These are phyloP conservation scores for Hymenopus coronatus DNA, from an alignment of 2,888 invertebrate genomes.

Conservation along the genomic window DNA sequence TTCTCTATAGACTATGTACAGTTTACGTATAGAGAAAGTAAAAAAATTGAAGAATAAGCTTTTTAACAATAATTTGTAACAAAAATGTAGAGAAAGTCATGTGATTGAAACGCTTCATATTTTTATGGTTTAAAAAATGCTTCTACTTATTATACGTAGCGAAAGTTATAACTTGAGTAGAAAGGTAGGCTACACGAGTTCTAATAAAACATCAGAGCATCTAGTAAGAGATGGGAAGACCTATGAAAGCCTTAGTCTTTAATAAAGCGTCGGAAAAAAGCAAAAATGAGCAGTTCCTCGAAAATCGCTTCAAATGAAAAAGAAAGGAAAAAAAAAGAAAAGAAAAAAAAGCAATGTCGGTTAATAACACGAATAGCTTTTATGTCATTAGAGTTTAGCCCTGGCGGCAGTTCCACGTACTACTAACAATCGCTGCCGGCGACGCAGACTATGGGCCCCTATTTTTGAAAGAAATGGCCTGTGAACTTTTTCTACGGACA, in stretches of 20 bases:
- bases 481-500: not conserved
- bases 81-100: too few relatives aligned
- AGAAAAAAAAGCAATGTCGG: not conserved
- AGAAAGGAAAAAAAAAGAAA: not conserved
- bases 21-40: too few relatives aligned
- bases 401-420: too few relatives aligned
- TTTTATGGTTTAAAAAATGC: too few relatives aligned
- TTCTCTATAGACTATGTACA: too few relatives aligned
- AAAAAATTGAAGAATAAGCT: too few relatives aligned
- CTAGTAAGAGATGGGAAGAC: not conserved
- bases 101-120: too few relatives aligned
- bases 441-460: not conserved
- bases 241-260: not conserved
- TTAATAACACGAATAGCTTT: not conserved
- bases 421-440: too few relatives aligned
- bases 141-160: too few relatives aligned
- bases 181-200: not conserved
- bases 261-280: not conserved
- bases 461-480: not conserved
- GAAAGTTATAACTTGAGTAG: too few relatives aligned
- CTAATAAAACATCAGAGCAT: not conserved
- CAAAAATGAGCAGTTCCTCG: not conserved
- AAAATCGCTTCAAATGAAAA: not conserved
- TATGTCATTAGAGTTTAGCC: not conserved
- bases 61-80: too few relatives aligned